phyloP scores from a whole-genome alignment of 1,140 invertebrate species.

The Cydia fagiglandana region DNA sequence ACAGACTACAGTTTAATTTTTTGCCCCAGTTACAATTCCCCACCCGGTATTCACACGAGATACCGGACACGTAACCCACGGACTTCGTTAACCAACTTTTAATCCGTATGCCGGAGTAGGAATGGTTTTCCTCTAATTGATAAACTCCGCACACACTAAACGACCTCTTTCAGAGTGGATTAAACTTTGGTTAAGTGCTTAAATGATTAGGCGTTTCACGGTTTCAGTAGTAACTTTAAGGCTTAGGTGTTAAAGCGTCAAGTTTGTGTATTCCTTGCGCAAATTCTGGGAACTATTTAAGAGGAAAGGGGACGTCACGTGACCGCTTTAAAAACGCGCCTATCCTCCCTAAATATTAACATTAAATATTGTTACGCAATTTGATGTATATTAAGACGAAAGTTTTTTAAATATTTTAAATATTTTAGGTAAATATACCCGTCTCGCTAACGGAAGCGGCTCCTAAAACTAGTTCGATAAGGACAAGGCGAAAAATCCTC shows the following conservation, averaged over 20 bases:
- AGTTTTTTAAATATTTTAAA: too few relatives aligned
- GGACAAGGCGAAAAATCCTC: too few relatives aligned
- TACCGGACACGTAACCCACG: not conserved
- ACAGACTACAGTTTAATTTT: too few relatives aligned
- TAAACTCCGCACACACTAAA: conserved; percentile 27
- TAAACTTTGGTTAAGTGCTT: conserved; percentile 5
- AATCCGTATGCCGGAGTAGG: conserved; percentile 10
- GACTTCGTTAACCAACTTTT: conserved; percentile 23
- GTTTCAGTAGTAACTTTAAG: not conserved
- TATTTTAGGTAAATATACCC: too few relatives aligned
- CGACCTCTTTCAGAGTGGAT: not conserved
- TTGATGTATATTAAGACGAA: too few relatives aligned
- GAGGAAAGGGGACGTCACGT: too few relatives aligned
- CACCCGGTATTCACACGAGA: not conserved
- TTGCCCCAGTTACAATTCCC: too few relatives aligned
- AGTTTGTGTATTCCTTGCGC: not conserved
- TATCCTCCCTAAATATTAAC: too few relatives aligned
- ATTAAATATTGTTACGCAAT: too few relatives aligned
- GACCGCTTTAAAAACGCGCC: too few relatives aligned
- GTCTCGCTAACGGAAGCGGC: too few relatives aligned
- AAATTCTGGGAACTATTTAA: not conserved
- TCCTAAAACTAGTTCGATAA: too few relatives aligned
- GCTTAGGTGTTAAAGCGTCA: not conserved
- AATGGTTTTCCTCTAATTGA: conserved; percentile 28
- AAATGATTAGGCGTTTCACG: not conserved